Conservation (phyloP, 1,140 invertebrate species). For the Drosophila rhopaloa region DNA sequence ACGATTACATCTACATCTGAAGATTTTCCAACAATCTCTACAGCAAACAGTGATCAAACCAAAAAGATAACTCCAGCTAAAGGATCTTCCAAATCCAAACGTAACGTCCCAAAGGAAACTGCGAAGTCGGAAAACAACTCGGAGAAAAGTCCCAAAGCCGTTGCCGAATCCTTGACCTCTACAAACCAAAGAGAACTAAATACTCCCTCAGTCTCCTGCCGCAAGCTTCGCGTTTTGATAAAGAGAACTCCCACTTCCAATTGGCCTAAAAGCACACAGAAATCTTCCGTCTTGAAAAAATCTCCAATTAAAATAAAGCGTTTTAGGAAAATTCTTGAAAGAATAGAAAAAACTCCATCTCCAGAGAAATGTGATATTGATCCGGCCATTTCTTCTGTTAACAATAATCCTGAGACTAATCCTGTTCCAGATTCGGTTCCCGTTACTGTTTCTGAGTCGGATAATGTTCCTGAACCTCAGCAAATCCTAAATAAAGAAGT, state of each 20-base stretch:
- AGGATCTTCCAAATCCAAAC: not conserved
- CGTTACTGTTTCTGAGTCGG: not conserved
- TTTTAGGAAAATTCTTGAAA: not conserved
- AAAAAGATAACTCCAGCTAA: not conserved
- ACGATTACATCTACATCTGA: not conserved
- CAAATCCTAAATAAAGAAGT: not conserved
- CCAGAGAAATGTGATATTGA: not conserved
- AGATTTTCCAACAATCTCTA: not conserved
- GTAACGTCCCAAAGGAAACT: not conserved
- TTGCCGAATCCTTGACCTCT: too few species aligned
- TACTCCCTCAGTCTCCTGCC: slow-evolving; percentile 20
- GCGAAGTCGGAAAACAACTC: not conserved
- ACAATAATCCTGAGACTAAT: not conserved
- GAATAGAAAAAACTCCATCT: not conserved
- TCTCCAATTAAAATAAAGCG: not conserved
- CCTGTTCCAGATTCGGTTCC: not conserved
- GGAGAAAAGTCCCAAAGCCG: not conserved
- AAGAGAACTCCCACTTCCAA: slow-evolving; percentile 26
- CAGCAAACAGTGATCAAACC: not conserved
- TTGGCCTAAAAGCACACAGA: not conserved
- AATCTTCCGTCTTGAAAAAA: not conserved
- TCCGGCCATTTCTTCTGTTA: too few species aligned
- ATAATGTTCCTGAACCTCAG: not conserved
- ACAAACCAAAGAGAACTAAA: not conserved
- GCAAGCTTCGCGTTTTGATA: slow-evolving; percentile 46